Conservation (phyloP, 2,797 vertebrate species). For the Spea hammondii region DNA sequence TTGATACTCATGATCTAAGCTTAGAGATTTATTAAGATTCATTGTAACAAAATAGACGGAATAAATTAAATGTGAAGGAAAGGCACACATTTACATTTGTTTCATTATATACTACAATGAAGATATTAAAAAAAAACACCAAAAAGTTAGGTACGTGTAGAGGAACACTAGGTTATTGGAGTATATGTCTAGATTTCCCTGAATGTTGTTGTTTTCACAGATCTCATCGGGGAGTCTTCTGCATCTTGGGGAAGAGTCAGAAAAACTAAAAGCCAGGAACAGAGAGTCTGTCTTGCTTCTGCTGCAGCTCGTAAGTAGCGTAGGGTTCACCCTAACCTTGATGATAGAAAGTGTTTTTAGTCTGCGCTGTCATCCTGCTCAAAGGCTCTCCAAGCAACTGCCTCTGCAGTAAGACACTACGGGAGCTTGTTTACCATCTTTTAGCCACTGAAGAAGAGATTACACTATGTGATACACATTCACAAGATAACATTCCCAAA, state of each 20-base stretch:
- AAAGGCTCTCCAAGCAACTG: conserved; percentile 10
- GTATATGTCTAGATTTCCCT: no score
- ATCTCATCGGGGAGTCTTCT: conserved; percentile 84
- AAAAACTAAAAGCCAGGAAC: conserved; percentile 78
- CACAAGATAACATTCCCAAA: conserved; percentile 6
- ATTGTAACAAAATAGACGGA: no score
- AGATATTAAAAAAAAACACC: no score
- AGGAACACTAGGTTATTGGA: no score
- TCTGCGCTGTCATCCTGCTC: conserved; percentile 7
- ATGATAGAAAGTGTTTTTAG: conserved; percentile 14
- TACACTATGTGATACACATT: conserved; percentile 9
- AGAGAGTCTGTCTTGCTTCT: conserved; percentile 87
- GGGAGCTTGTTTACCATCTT: conserved; percentile 14
- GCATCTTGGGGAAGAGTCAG: conserved; percentile 85
- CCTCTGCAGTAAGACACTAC: conserved; percentile 5
- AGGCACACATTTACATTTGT: no score
- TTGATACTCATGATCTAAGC: no score
- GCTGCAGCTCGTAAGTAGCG: conserved; percentile 78
- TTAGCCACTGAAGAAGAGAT: conserved; percentile 8
- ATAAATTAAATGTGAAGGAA: no score
- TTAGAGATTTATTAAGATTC: no score
- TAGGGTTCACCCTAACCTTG: background rate
- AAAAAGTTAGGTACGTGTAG: no score
- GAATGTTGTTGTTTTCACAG: conserved; percentile 60
- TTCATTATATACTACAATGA: no score